Evolutionary conservation across 2,888 invertebrate species (phyloP), one percentile per base, ranked within the genome.

Genomic region (Chymomyza amoena): DNA sequence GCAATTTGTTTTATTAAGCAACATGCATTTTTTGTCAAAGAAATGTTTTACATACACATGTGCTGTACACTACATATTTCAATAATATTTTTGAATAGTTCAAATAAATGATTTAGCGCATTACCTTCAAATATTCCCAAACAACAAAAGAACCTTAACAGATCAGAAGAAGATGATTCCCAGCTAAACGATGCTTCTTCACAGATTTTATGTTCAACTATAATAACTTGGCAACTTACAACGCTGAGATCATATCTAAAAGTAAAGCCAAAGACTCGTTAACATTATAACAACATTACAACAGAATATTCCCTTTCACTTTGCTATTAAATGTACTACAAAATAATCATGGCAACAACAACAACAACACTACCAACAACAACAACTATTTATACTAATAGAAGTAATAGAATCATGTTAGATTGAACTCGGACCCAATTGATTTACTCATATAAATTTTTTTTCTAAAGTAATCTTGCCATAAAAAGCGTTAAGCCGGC

Each of bases 231-330:
- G 69, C 75, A 79, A n/a, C n/a, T 81, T 79, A 77, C 67, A 62
- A 68, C 57, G 68, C 80, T 85, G 78, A 82, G 69, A 83, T 84
- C 72, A 76, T 80, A 71, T 50, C 72, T 77, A 75, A 80, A 75
- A 80, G 75, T 64, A 68, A 71, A 77, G 64, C 56, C 66, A 32
- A 39, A 66, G 59, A 52, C 50, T 61, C 39, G 39, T 45, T 45
- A 45, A 45, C 39, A 45, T 45, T 45, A 45, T 13, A 45, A 13
- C 39, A 13, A 45, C 10, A 13, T 13, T 32, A 32, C 39, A 45
- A 45, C 39, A 45, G 39, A 4, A 4, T 13, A 4, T 13, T 45
- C 39, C 39, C 39, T 45, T 45, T 45, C 39, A 45, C 39, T 45
- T 18, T 56, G 56, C n/a, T 16, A 20, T 56, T 56, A 56, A 56